These are phyloP conservation scores for Sebastes glaucus DNA, from an alignment of 2,797 vertebrate species.

Conservation along the genomic window DNA sequence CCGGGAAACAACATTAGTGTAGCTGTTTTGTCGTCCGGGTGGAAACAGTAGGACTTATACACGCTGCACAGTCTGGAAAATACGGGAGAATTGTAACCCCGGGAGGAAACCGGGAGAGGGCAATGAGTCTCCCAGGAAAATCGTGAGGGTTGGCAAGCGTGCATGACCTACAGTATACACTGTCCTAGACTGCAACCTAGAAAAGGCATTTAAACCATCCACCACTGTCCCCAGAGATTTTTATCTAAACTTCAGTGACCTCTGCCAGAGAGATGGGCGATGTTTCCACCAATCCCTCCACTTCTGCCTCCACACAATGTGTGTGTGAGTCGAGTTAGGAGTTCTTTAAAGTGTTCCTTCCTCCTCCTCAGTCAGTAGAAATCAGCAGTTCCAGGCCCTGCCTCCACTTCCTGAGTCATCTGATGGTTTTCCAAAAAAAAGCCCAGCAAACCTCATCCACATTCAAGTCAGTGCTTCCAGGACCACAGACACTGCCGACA, in stretches of 20 bases:
- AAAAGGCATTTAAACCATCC: neutral
- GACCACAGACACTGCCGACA: neutral
- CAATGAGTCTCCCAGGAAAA: too few relatives aligned
- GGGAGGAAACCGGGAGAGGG: too few relatives aligned
- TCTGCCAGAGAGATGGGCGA: neutral
- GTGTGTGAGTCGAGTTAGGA: neutral
- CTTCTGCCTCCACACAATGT: neutral
- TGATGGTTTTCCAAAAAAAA: constrained; percentile 14
- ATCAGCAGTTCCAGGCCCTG: constrained; percentile 20
- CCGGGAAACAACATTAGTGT: too few relatives aligned
- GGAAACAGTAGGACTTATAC: too few relatives aligned
- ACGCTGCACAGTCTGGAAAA: too few relatives aligned
- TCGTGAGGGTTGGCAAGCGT: too few relatives aligned
- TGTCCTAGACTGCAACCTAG: neutral
- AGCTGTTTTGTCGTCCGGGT: too few relatives aligned
- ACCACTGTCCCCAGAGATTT: neutral
- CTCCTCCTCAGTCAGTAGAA: neutral
- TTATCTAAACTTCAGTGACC: neutral
- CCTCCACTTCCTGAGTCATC: constrained; percentile 9
- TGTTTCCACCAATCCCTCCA: neutral
- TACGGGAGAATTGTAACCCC: too few relatives aligned
- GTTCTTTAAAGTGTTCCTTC: constrained; percentile 13
- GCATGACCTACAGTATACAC: neutral
- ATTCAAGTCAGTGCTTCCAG: neutral
- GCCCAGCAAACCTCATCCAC: neutral